A percentile compares a stretch with the other conserved stretches of the same genome.
Evolutionary conservation across 2,888 invertebrate species (phyloP).

Genomic region (Trachelus iudaicus): DNA sequence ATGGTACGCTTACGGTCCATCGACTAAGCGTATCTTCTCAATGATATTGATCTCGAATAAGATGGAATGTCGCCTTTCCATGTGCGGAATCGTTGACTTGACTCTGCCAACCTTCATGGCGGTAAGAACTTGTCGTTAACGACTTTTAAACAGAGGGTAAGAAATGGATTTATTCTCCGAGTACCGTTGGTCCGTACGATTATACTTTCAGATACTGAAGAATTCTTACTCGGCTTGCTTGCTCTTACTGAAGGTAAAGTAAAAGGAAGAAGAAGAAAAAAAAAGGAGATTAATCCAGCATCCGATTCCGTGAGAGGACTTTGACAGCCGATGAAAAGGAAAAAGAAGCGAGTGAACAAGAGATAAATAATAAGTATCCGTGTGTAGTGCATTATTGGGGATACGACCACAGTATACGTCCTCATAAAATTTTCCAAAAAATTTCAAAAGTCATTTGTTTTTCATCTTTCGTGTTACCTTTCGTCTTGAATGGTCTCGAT

Average conservation of each 20-base stretch:
- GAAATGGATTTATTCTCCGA: not conserved
- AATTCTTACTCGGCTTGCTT: constrained; percentile 41
- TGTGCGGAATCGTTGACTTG: constrained; percentile 31
- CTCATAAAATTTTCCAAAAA: too few species aligned
- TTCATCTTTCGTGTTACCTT: constrained; percentile 30
- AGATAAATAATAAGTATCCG: too few species aligned
- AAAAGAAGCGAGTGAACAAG: too few species aligned
- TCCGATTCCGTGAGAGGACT: not conserved
- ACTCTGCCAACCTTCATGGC: constrained; percentile 37
- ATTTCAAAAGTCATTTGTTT: too few species aligned
- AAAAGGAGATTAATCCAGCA: not conserved
- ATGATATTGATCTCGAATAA: constrained; percentile 28
- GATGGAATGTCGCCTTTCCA: constrained; percentile 32
- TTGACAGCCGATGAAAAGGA: not conserved
- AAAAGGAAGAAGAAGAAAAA: constrained; percentile 1
- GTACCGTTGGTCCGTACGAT: not conserved
- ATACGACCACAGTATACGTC: too few species aligned
- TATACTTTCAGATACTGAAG: constrained; percentile 36
- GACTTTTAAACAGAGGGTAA: not conserved
- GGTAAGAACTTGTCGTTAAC: constrained; percentile 27
- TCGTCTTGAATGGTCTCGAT: constrained; percentile 71
- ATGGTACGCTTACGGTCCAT: constrained; percentile 27
- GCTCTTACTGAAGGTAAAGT: constrained; percentile 28
- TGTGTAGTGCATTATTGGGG: too few species aligned
- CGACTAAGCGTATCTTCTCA: constrained; percentile 22